Evolutionary conservation across 1,140 invertebrate species (phyloP).

Genomic region (Drosophila sp.): DNA sequence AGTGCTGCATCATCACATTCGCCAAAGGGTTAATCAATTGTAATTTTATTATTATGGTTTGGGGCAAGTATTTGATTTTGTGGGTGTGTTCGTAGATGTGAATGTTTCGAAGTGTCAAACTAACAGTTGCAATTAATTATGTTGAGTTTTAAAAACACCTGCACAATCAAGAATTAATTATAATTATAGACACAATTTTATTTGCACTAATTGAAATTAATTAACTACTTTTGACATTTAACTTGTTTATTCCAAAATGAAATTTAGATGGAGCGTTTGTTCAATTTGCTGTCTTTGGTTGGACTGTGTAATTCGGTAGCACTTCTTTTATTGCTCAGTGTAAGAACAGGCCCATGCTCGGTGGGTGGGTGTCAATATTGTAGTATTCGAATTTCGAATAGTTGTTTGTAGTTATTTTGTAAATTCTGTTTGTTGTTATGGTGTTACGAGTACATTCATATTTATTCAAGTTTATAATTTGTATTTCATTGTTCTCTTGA

Average conservation of each 20-base stretch:
- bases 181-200: slow-evolving; percentile 26
- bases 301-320: background rate
- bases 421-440: background rate
- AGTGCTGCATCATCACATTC: slow-evolving; percentile 11
- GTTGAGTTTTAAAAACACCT: slow-evolving; percentile 2
- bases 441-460: slow-evolving; percentile 1
- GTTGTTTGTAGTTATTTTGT: background rate
- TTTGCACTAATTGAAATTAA: slow-evolving; percentile 12
- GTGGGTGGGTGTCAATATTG: slow-evolving; percentile 43
- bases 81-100: background rate
- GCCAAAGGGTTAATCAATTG: slow-evolving; percentile 1
- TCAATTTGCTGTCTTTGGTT: slow-evolving; percentile 12
- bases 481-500: slow-evolving; percentile 9
- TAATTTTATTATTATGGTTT: slow-evolving; percentile 5
- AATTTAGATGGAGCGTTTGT: background rate
- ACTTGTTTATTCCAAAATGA: background rate
- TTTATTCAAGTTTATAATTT: slow-evolving; percentile 1
- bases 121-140: slow-evolving; percentile 31
- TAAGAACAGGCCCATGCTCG: slow-evolving; percentile 15
- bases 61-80: background rate
- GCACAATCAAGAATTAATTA: slow-evolving; percentile 5
- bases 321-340: background rate
- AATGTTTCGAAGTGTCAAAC: slow-evolving; percentile 25
- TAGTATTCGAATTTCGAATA: slow-evolving; percentile 22
- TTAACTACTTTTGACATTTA: slow-evolving; percentile 2